Conservation (phyloP, 2,113 vertebrate genomes). For the Anolis sagrei region DNA sequence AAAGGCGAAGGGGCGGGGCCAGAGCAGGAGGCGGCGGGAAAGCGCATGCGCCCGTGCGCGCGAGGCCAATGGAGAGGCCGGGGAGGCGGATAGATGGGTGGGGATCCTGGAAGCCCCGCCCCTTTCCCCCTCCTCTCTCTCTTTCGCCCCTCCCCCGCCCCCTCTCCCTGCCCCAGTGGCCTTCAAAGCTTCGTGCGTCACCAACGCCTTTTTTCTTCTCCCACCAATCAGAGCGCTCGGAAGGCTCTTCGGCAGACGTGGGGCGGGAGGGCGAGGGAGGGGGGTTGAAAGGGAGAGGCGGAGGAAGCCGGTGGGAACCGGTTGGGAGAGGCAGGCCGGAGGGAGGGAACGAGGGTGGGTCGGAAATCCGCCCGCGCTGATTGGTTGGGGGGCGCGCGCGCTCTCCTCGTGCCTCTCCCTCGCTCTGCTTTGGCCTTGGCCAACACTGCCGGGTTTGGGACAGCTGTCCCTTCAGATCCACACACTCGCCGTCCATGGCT, state of each 20-base stretch:
- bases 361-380: neutral
- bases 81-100: neutral
- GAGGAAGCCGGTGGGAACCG: slow-evolving; percentile 72
- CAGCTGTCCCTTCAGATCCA: no score
- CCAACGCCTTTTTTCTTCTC: neutral
- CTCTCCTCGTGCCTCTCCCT: neutral
- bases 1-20: slow-evolving; percentile 27
- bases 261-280: neutral
- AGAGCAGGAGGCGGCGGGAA: slow-evolving; percentile 6
- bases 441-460: no score
- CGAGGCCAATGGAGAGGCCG: slow-evolving; percentile 13
- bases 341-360: neutral
- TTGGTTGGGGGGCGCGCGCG: no score
- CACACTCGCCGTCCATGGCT: no score
- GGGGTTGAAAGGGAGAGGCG: slow-evolving; percentile 26
- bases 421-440: no score
- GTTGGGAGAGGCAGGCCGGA: slow-evolving; percentile 41
- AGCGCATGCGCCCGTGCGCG: slow-evolving; percentile 9
- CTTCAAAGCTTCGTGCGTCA: slow-evolving; percentile 7
- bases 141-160: neutral
- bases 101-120: slow-evolving; percentile 31
- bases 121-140: neutral
- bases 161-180: neutral
- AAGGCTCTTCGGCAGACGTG: neutral
- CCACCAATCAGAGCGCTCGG: slow-evolving; percentile 20